These are phyloP conservation scores for Heliconius charithonia DNA, from an alignment of 2,888 invertebrate species.

Conservation along the genomic window DNA sequence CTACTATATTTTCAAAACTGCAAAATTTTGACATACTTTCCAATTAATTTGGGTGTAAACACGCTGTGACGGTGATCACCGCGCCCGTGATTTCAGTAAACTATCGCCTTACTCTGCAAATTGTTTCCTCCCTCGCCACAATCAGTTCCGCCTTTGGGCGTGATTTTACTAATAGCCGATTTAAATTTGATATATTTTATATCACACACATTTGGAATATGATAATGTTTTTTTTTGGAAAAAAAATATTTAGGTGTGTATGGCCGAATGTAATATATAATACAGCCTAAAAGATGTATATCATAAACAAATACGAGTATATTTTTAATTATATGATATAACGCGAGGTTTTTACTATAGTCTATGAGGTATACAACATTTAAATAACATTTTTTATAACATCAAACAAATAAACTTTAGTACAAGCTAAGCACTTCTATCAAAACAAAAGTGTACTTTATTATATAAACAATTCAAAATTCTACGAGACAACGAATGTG, in stretches of 20 bases:
- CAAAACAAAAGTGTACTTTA: slow-evolving; percentile 11
- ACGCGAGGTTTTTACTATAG: neutral
- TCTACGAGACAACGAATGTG: slow-evolving; percentile 56
- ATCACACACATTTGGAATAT: neutral
- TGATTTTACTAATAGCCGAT: slow-evolving; percentile 50
- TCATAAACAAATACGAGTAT: neutral
- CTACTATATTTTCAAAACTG: neutral
- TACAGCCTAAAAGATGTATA: neutral
- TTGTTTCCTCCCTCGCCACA: slow-evolving; percentile 63
- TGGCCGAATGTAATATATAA: neutral
- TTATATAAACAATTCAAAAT: slow-evolving; percentile 36
- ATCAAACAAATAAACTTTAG: neutral
- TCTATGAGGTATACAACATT: neutral
- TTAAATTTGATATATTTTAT: slow-evolving; percentile 35
- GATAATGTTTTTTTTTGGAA: neutral
- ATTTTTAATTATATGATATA: neutral
- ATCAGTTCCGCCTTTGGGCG: slow-evolving; percentile 63
- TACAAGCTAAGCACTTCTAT: slow-evolving; percentile 23
- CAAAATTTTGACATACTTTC: slow-evolving; percentile 44
- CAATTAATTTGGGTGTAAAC: slow-evolving; percentile 49
- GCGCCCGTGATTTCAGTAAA: slow-evolving; percentile 71
- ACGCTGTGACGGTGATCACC: slow-evolving; percentile 55
- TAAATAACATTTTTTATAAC: neutral
- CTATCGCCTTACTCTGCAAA: slow-evolving; percentile 73
- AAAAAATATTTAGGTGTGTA: neutral